phyloP scores from a whole-genome alignment of 2,888 invertebrate genomes.

The Tachystola acroxantha region DNA sequence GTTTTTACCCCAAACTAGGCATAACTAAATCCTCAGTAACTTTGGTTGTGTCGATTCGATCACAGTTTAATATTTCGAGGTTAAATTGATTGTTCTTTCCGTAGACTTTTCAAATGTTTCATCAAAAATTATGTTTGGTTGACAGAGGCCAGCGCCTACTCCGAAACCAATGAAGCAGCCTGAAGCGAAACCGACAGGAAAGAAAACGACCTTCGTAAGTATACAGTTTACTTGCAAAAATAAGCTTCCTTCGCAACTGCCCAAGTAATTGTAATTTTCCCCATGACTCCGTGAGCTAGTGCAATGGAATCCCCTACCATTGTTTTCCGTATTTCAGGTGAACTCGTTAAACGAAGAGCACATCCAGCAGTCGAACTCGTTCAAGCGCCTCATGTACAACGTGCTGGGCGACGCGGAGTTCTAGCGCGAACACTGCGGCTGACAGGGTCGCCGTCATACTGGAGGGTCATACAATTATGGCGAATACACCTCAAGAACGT shows the following conservation, averaged over 20 bases:
- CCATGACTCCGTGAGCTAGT: neutral
- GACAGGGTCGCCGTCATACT: conserved; percentile 14
- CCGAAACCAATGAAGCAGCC: conserved; percentile 55
- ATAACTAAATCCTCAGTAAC: too few species aligned
- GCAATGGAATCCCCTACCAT: too few species aligned
- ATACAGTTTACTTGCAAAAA: too few species aligned
- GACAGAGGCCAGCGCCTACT: conserved; percentile 57
- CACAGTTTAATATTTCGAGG: too few species aligned
- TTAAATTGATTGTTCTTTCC: too few species aligned
- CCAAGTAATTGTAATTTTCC: neutral
- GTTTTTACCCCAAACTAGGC: too few species aligned
- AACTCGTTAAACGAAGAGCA: conserved; percentile 86
- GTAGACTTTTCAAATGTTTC: too few species aligned
- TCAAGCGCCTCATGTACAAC: conserved; percentile 95
- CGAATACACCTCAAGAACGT: conserved; percentile 12
- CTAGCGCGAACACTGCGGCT: conserved; percentile 35
- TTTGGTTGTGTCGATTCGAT: too few species aligned
- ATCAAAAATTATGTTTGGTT: too few species aligned
- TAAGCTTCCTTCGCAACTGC: conserved; percentile 2
- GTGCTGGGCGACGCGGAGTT: conserved; percentile 88
- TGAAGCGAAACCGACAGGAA: conserved; percentile 52
- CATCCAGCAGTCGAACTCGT: conserved; percentile 94
- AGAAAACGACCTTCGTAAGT: conserved; percentile 73
- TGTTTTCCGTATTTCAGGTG: too few species aligned
- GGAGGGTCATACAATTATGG: conserved; percentile 23